A percentile compares a stretch with the other conserved stretches of the same genome.
These are phyloP conservation scores for Botia kubotai DNA, from an alignment of 2,797 vertebrate genomes.

Conservation along the genomic window DNA sequence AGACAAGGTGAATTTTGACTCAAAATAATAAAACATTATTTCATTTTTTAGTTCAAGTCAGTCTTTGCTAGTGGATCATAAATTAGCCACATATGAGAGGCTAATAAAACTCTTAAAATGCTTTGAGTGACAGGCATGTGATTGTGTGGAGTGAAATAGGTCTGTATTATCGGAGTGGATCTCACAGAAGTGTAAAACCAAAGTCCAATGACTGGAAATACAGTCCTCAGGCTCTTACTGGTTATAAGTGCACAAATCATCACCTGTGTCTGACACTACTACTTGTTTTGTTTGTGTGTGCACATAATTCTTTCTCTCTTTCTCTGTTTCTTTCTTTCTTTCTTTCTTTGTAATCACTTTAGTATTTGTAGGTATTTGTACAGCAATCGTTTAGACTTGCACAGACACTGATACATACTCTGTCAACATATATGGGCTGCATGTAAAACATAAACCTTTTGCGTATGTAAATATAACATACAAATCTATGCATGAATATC, in stretches of 20 bases:
- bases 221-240: conserved; percentile 30
- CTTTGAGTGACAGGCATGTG: conserved; percentile 34
- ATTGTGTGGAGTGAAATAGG: conserved; percentile 46
- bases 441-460: not conserved
- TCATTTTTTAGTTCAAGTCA: conserved; percentile 40
- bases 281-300: not conserved
- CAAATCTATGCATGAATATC: no score
- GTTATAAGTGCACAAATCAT: conserved; percentile 42
- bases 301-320: not conserved
- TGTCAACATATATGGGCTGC: not conserved
- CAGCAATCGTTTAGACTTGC: not conserved
- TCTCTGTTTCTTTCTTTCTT: not conserved
- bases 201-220: conserved; percentile 33
- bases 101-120: conserved; percentile 36
- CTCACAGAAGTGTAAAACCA: conserved; percentile 36
- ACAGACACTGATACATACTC: not conserved
- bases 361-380: not conserved
- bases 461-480: not conserved
- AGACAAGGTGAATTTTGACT: conserved; percentile 41
- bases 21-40: conserved; percentile 38
- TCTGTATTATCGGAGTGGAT: conserved; percentile 35
- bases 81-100: conserved; percentile 35
- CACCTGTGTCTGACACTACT: conserved; percentile 14
- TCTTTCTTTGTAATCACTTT: not conserved
- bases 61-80: conserved; percentile 34